phyloP scores from a whole-genome alignment of 1,140 invertebrate species.

The Bombus turneri region DNA sequence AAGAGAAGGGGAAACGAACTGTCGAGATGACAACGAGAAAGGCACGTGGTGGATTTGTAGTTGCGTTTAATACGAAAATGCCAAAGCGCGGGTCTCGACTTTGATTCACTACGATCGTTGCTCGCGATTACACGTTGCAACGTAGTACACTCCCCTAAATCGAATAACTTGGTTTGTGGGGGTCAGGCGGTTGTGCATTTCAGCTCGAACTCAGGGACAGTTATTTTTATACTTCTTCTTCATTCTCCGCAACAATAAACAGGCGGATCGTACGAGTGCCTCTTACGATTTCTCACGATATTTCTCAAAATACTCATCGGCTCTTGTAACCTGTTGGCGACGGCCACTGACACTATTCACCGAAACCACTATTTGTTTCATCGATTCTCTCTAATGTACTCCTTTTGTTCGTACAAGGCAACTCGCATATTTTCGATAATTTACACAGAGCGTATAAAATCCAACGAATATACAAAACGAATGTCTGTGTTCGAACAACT shows the following conservation, averaged over 20 bases:
- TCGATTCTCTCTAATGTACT: neutral
- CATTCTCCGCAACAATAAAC: slow-evolving; percentile 57
- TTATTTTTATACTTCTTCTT: slow-evolving; percentile 69
- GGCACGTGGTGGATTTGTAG: slow-evolving; percentile 62
- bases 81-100: neutral
- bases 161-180: slow-evolving; percentile 46
- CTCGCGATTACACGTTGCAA: slow-evolving; percentile 21
- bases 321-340: slow-evolving; percentile 47
- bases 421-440: slow-evolving; percentile 9
- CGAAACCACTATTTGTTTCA: slow-evolving; percentile 15
- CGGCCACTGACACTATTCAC: slow-evolving; percentile 46
- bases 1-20: neutral
- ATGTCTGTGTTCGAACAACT: neutral
- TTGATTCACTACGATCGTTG: slow-evolving; percentile 37
- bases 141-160: slow-evolving; percentile 29
- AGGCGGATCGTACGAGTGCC: slow-evolving; percentile 2
- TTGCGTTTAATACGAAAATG: slow-evolving; percentile 37
- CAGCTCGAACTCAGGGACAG: slow-evolving; percentile 50
- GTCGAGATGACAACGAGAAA: slow-evolving; percentile 46
- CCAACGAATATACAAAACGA: neutral
- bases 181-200: slow-evolving; percentile 65
- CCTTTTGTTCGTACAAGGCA: neutral
- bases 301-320: slow-evolving; percentile 45
- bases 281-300: slow-evolving; percentile 33
- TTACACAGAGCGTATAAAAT: neutral